Base-by-base conservation (phyloP, 2,113 vertebrate genomes). In the Nyctereutes procyonoides region DNA sequence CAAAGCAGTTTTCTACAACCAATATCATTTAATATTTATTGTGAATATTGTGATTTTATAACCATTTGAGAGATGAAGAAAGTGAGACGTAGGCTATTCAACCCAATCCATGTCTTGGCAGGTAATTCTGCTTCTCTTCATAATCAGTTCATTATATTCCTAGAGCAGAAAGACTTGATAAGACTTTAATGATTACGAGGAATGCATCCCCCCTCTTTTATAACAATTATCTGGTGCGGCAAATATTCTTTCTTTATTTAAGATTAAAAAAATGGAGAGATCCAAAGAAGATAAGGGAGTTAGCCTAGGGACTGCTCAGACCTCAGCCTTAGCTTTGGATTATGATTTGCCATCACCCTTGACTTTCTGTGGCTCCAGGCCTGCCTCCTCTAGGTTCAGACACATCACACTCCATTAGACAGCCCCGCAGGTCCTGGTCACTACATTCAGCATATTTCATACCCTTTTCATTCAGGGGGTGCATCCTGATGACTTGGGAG, bases 191-290 rank as follows among this genome's bases (percentile, higher is more conserved):
- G 81, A 55, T 74, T 35, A 56, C 35, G 56, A 63, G 65, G 95
- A 97, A 93, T 58, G 93, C 95, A 92, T 62, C 20, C 71, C 48
- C 60, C 32, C 14, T 12, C 16, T 71, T 76, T 94, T 35, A 9
- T 53, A 48, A 35, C 7, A 79, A 12, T 12, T 55, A 88, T 11
- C 85, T 74, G 48, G 20, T 62, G 14, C 76, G 10, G n/a, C 32
- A 86, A 55, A 53, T 17, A 51, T 79, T 93, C 26, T 48, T 81
- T 67, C 79, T 63, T 90, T 79, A 83, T 69, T 85, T 77, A 74
- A 82, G 67, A 63, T 77, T 77, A 83, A 97, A 55, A 80, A 90
- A 96, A 77, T 62, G 85, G 83, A 86, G 83, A 56, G 3, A 65
- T 1, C 2, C 2, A 30, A 89, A 88, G 20, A 86, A 53, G 30